Conservation (phyloP, 2,888 invertebrate genomes). For the Torymus tubicola region DNA sequence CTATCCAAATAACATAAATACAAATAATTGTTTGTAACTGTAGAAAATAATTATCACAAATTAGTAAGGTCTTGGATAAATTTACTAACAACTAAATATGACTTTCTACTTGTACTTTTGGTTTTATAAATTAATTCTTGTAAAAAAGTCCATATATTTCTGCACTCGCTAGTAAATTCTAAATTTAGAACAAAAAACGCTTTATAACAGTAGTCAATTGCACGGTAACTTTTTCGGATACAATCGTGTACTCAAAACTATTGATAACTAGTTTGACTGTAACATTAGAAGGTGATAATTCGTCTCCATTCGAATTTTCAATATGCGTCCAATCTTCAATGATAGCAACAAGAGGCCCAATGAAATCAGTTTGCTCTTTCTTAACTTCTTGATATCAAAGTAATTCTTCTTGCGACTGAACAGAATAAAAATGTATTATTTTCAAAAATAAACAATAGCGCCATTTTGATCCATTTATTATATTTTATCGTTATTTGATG, state of each 20-base stretch:
- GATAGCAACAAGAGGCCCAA: neutral
- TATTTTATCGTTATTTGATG: no score
- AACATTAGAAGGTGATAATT: neutral
- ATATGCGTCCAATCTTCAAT: neutral
- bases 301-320: neutral
- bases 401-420: slow-evolving; percentile 9
- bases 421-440: slow-evolving; percentile 11
- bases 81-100: neutral
- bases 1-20: no score
- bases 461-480: neutral
- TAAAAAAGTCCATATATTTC: slow-evolving; percentile 9
- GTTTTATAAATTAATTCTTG: slow-evolving; percentile 4
- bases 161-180: slow-evolving; percentile 7
- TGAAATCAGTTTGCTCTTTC: neutral
- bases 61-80: no score
- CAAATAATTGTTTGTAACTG: no score
- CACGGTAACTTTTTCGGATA: neutral
- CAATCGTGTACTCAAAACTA: neutral
- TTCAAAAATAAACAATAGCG: no score
- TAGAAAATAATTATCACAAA: no score
- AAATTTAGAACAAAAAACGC: slow-evolving; percentile 1
- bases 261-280: neutral
- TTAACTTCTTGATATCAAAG: neutral
- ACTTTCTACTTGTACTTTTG: neutral
- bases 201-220: slow-evolving; percentile 7